A percentile compares a stretch with the other conserved stretches of the same genome.
Conservation (phyloP, 2,888 invertebrate genomes). For the Sphaerophoria taeniata region DNA sequence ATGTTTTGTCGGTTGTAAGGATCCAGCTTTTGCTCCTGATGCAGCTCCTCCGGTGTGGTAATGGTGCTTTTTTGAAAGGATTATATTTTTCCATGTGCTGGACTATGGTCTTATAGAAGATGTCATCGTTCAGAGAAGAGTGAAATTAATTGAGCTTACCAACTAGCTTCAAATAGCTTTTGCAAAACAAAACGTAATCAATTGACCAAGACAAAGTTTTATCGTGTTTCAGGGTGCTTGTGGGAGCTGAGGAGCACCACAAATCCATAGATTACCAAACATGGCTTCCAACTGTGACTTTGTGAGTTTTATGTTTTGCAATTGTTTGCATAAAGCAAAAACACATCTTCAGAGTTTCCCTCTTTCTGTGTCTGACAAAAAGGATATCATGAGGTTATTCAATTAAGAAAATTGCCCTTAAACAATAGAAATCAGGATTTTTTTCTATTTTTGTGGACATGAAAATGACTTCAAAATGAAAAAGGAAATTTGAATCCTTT, state of each 20-base stretch:
- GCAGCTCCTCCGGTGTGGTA: neutral
- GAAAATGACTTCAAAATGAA: neutral
- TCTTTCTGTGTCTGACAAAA: neutral
- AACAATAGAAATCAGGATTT: neutral
- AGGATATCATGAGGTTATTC: slow-evolving; percentile 32
- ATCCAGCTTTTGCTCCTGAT: neutral
- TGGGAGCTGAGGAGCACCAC: neutral
- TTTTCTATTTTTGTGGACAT: neutral
- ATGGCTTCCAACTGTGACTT: slow-evolving; percentile 34
- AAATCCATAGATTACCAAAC: slow-evolving; percentile 50
- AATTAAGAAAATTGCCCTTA: slow-evolving; percentile 20
- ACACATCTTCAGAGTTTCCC: neutral
- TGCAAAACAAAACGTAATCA: slow-evolving; percentile 37
- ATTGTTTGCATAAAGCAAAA: slow-evolving; percentile 18
- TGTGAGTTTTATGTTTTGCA: slow-evolving; percentile 28
- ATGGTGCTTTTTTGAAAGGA: slow-evolving; percentile 2
- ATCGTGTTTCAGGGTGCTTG: neutral
- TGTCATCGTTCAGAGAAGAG: neutral
- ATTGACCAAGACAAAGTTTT: slow-evolving; percentile 47
- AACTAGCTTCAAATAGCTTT: slow-evolving; percentile 5
- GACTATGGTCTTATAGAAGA: neutral
- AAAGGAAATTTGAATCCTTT: slow-evolving; percentile 2
- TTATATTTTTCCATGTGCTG: slow-evolving; percentile 3
- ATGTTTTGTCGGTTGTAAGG: slow-evolving; percentile 21
- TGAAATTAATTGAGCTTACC: neutral